Evolutionary conservation across 2,797 vertebrate genomes (phyloP), one percentile per base, ranked within the genome.

Genomic region (Anniella stebbinsi): DNA sequence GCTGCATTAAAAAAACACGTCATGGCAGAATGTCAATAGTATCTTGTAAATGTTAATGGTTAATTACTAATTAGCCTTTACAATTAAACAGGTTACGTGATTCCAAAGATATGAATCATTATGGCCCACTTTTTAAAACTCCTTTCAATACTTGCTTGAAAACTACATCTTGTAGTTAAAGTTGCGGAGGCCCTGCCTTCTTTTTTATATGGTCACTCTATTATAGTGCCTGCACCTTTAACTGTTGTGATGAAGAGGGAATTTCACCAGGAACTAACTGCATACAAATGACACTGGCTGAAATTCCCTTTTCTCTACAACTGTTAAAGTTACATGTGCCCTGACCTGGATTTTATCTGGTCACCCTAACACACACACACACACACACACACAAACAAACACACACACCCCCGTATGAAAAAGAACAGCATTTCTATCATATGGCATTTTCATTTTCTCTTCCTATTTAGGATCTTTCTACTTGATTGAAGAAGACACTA

Each of bases 51-150:
- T 48, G 48, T 75, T 60, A 60, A 38, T 38, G 51, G 51, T 33
- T 45, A 85, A 85, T 85, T 72, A 36, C 21, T 45, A 85, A 85
- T 85, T 72, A 36, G 45, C 72, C 36, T 63, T 41, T 57, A 75
- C 33, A 86, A 76, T 75, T 72, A 72, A 54, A 33, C 67, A 70
- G 18, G n/a, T 85, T 75, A 10, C 2, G 72, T 60, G 23, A 25
- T 38, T 48, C 51, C 70, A 86, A n/a, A 72, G n/a, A n/a, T 54
- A 84, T 33, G 33, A 67, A 54, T 84, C 83, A 51, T 54, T 51
- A 25, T 54, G 45, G 41, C 21, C 45, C n/a, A 85, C 48, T 51
- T 72, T 51, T 54, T 51, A 72, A 72, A 54, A 70, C 1, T 28
- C 11, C 48, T 85, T 72, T 51, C 48, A n/a, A 51, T 85, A 17